A percentile compares a stretch with the other conserved stretches of the same genome.
phyloP scores from a whole-genome alignment of 2,888 invertebrate species.

The Chymomyza fuscimana region DNA sequence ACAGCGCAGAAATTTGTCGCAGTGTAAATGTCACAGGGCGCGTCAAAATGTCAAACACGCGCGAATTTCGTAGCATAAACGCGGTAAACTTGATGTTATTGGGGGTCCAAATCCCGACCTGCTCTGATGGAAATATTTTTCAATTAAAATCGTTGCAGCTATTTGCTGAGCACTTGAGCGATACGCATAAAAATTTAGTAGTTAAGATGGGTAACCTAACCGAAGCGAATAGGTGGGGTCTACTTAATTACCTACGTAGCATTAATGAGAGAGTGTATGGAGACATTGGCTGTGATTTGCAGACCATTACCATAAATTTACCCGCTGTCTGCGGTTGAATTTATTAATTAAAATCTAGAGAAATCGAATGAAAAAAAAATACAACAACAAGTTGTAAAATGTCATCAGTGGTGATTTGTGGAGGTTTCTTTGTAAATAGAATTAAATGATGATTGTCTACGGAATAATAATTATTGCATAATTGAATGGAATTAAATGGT shows the following conservation, averaged over 20 bases:
- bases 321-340: background rate
- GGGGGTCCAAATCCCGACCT: background rate
- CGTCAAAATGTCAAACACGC: conserved; percentile 62
- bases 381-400: background rate
- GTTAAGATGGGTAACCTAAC: conserved; percentile 23
- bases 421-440: background rate
- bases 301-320: background rate
- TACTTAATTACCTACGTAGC: background rate
- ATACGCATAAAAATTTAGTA: conserved; percentile 64
- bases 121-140: conserved; percentile 58
- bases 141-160: conserved; percentile 66
- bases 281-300: background rate
- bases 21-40: conserved; percentile 12
- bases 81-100: conserved; percentile 26
- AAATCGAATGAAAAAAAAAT: background rate
- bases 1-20: background rate
- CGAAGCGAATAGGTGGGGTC: background rate
- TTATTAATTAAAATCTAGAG: background rate
- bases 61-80: conserved; percentile 13
- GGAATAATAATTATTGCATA: background rate
- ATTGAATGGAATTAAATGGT: background rate
- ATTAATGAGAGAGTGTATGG: background rate
- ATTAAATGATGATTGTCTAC: conserved; percentile 1
- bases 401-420: background rate
- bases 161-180: conserved; percentile 62